Conservation (phyloP, 2,113 vertebrate genomes). For the Tenrec ecaudatus region DNA sequence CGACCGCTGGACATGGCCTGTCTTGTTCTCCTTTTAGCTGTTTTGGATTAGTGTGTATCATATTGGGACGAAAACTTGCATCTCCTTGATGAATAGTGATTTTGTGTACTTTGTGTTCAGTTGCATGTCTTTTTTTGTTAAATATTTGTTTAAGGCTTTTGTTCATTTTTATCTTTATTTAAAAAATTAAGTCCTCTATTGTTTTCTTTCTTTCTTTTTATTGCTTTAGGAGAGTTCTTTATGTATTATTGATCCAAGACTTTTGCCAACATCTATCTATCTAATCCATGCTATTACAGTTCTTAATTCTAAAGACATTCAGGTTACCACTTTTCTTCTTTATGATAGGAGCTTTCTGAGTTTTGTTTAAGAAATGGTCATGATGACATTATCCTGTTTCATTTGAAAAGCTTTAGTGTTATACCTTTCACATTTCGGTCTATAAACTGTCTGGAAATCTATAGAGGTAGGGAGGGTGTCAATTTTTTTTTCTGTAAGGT, state of each 20-base stretch:
- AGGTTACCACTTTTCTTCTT: neutral
- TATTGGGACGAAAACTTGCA: neutral
- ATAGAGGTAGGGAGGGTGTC: neutral
- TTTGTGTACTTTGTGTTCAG: neutral
- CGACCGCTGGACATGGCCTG: fast-evolving
- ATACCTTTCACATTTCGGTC: neutral
- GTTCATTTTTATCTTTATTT: neutral
- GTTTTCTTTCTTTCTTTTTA: constrained; percentile 8
- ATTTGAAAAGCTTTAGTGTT: neutral
- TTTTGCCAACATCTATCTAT: neutral
- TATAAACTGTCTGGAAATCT: neutral
- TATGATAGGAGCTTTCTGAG: neutral
- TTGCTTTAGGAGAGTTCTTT: constrained; percentile 10
- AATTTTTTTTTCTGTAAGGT: neutral
- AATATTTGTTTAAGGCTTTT: constrained; percentile 1
- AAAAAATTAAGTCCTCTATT: neutral
- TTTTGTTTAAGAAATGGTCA: neutral
- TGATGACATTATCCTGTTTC: neutral
- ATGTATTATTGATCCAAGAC: neutral
- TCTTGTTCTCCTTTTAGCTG: neutral
- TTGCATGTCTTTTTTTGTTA: neutral
- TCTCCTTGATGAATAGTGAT: neutral
- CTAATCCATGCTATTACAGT: neutral
- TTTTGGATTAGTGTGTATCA: neutral
- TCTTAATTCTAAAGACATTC: constrained; percentile 6